Base-by-base conservation (phyloP, 2,888 invertebrate species). In the Tenthredo scrophulariae region DNA sequence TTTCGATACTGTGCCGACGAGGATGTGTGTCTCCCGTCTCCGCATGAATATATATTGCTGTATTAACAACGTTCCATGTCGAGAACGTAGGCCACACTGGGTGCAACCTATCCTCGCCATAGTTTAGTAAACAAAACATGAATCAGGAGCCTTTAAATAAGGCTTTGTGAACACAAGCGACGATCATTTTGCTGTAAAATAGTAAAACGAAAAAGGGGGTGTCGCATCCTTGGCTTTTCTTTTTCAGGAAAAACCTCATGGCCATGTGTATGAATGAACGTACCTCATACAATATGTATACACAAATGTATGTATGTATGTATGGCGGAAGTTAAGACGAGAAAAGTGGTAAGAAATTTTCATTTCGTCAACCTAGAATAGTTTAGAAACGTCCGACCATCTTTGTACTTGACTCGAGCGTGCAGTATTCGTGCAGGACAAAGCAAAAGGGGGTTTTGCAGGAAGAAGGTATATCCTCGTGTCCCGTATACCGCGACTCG, bases 1-100 rank as follows among this genome's bases (percentile, higher is more conserved):
- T 80, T 80, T 62, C 40, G 62, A 58, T 62, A 80, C 80, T 7
- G 50, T 50, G 54, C 4, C 29, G 77, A 29, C 29, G 29, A 37
- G 18, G 29, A 54, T 77, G 54, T 50, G 54, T 77, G 50, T 62
- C 40, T 62, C 40, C 26, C 62, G 77, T 80, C 67, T 70, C 67
- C 82, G 43, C 82, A 85, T 85, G 82, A 85, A 85, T 85, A 85
- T 83, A 83, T 67, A 80, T 85, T 80, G 85, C 72, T 74, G 82
- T 85, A 83, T 85, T 85, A 82, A 33, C 50, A 80, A 77, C 50
- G 29, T 77, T 50, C 77, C 9, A 29, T 43, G 74, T 74, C 74
- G 22, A 43, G 67, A 33, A 33, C 33, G 67, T 10, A 29, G 67
- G 67, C 33, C 15, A 67, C 33, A 67, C 33, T 33, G 33, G 4